Conservation (phyloP, 2,797 vertebrate species). For the Macropodus opercularis region DNA sequence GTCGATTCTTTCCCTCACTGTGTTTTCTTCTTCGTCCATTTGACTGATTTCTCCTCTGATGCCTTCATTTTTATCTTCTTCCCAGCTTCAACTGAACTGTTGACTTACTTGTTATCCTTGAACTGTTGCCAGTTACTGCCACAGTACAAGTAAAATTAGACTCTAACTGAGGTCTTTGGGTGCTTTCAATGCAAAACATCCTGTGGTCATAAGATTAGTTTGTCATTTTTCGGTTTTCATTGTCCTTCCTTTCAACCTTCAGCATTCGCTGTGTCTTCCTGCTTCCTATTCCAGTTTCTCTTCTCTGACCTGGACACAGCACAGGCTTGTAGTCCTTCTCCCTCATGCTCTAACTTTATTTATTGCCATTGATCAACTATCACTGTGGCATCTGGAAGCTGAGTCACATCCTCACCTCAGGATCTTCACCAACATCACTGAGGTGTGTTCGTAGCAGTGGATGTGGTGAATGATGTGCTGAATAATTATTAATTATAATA, state of each 20-base stretch:
- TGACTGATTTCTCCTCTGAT: background rate
- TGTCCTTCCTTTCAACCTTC: constrained; percentile 28
- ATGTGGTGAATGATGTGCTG: too few relatives aligned
- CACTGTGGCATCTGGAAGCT: too few relatives aligned
- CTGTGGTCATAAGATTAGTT: constrained; percentile 31
- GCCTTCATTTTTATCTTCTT: constrained; percentile 7
- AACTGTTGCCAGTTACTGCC: constrained; percentile 2
- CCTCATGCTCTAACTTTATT: too few relatives aligned
- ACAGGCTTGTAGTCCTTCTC: too few relatives aligned
- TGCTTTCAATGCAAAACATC: constrained; percentile 36
- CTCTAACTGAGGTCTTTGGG: constrained; percentile 1
- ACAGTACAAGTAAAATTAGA: constrained; percentile 14
- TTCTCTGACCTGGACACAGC: constrained; percentile 3
- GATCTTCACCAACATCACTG: too few relatives aligned
- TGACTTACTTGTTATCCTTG: constrained; percentile 5
- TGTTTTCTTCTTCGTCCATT: background rate
- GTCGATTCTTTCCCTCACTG: background rate
- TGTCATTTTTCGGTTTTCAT: constrained; percentile 15
- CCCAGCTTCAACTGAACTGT: constrained; percentile 9
- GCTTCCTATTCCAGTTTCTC: constrained; percentile 34
- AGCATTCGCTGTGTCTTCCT: constrained; percentile 25
- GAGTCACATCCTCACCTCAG: background rate
- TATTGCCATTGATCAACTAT: too few relatives aligned
- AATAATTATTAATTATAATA: too few relatives aligned
- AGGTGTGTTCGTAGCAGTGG: too few relatives aligned